Evolutionary conservation across 2,113 vertebrate genomes (phyloP).

Genomic region (Parus major): DNA sequence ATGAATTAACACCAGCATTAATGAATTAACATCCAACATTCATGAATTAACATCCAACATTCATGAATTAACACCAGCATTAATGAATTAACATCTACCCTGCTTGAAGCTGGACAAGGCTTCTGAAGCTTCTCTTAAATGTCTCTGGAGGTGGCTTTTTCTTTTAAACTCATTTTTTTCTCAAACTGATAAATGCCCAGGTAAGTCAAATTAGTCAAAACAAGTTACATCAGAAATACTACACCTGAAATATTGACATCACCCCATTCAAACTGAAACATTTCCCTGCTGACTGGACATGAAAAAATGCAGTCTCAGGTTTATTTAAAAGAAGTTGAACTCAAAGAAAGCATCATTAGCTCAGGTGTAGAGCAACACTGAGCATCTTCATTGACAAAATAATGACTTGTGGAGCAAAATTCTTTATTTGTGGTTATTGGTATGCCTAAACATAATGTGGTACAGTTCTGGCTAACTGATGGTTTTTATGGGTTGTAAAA

Average conservation of each 20-base stretch:
- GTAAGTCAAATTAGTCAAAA: fast-evolving
- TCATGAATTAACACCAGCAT: neutral
- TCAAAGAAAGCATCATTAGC: neutral
- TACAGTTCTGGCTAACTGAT: neutral
- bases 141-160: neutral
- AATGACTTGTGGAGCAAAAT: neutral
- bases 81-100: neutral
- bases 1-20: neutral
- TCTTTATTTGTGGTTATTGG: neutral
- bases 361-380: neutral
- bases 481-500: neutral
- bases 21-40: neutral
- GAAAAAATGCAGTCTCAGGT: neutral
- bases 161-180: neutral
- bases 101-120: neutral
- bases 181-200: neutral
- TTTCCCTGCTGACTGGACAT: neutral
- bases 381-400: neutral
- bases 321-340: neutral
- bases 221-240: neutral
- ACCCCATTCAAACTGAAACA: neutral
- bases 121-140: neutral
- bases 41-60: neutral
- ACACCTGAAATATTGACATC: neutral
- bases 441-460: neutral